phyloP scores from a whole-genome alignment of 2,888 invertebrate genomes.

The Acanthosepion esculentum region DNA sequence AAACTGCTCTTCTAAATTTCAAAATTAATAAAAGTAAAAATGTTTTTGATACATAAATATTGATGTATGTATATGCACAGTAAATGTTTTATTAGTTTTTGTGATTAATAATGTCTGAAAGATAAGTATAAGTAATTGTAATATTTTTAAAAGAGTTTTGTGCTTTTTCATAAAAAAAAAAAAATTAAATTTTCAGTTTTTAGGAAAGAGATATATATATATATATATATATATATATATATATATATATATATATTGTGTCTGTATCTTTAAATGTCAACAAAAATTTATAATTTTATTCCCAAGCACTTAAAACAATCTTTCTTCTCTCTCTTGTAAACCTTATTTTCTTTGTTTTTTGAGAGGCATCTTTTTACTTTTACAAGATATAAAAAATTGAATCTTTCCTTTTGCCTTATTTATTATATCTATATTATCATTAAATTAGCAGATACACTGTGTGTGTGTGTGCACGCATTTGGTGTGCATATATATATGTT shows the following conservation, averaged over 20 bases:
- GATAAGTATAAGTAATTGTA: neutral
- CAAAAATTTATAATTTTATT: neutral
- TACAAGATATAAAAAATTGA: neutral
- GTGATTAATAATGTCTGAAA: neutral
- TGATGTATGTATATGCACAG: neutral
- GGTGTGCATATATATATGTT: too few species aligned
- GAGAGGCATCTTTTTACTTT: neutral
- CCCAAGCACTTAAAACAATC: neutral
- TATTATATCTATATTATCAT: conserved; percentile 1
- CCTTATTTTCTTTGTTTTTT: neutral
- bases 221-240: neutral
- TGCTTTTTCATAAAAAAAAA: neutral
- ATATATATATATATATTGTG: too few species aligned
- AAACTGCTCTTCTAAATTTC: neutral
- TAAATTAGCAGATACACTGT: neutral
- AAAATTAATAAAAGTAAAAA: neutral
- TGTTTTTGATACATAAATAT: neutral
- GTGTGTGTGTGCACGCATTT: neutral
- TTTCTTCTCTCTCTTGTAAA: neutral
- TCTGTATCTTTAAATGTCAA: neutral
- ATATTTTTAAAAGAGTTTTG: neutral
- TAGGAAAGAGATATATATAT: neutral
- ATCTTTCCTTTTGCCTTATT: neutral
- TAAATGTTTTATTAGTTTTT: neutral
- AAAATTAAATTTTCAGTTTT: neutral